Evolutionary conservation across 2,888 invertebrate genomes (phyloP).

Genomic region (Fragum sueziense): DNA sequence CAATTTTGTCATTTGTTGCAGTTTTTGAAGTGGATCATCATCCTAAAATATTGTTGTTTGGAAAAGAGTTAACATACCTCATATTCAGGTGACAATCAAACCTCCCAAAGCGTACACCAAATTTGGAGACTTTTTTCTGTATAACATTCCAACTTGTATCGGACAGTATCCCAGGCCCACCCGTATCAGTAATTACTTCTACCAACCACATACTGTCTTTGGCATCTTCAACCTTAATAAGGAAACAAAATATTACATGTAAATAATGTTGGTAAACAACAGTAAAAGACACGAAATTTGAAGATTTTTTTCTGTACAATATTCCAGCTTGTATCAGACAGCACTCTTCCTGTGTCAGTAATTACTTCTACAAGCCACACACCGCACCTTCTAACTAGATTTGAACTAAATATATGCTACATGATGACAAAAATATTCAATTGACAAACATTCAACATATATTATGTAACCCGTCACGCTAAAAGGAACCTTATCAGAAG

Average conservation of each 20-base stretch:
- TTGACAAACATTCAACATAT: too few species aligned
- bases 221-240: conserved; percentile 83
- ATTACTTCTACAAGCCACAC: conserved; percentile 84
- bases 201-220: conserved; percentile 85
- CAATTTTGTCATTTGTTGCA: too few species aligned
- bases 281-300: conserved; percentile 83
- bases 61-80: too few species aligned
- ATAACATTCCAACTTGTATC: conserved; percentile 82
- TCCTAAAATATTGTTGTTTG: too few species aligned
- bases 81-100: conserved; percentile 82
- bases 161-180: conserved; percentile 49
- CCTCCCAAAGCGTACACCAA: conserved; percentile 83
- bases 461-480: too few species aligned
- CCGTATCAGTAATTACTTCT: conserved; percentile 81
- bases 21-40: too few species aligned
- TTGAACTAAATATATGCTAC: too few species aligned
- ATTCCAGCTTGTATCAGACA: conserved; percentile 80
- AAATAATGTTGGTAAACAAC: conserved; percentile 84
- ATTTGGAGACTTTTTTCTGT: conserved; percentile 81
- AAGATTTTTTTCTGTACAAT: conserved; percentile 81
- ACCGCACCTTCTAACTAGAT: conserved; percentile 84
- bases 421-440: too few species aligned
- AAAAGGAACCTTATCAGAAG: too few species aligned
- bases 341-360: conserved; percentile 62
- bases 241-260: conserved; percentile 44